These are phyloP conservation scores for Larimichthys crocea DNA, from an alignment of 2,113 vertebrate species.

Conservation along the genomic window DNA sequence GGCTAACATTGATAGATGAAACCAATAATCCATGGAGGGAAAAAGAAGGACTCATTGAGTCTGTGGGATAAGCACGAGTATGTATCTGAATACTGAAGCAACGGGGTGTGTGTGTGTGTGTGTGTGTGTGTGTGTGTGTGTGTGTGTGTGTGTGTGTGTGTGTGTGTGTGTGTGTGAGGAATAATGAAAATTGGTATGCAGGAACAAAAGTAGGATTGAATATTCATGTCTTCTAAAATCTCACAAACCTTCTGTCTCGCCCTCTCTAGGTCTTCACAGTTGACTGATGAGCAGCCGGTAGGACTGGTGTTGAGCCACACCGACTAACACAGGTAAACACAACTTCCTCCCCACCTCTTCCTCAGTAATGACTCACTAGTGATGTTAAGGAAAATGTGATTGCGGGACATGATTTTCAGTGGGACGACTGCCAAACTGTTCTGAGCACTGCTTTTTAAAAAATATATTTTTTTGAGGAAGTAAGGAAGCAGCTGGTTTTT, in stretches of 20 bases:
- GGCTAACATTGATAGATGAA: slow-evolving; percentile 40
- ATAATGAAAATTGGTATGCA: slow-evolving; percentile 42
- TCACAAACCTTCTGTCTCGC: background rate
- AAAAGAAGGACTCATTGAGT: background rate
- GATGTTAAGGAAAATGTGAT: slow-evolving; percentile 1
- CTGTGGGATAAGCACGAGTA: background rate
- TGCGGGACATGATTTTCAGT: slow-evolving; percentile 12
- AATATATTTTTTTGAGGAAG: slow-evolving; percentile 14
- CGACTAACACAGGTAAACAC: slow-evolving; percentile 73
- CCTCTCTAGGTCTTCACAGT: slow-evolving; percentile 50
- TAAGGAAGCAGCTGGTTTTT: slow-evolving; percentile 1
- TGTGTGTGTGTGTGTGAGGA: slow-evolving; percentile 27
- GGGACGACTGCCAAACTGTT: slow-evolving; percentile 7
- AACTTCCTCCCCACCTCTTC: background rate
- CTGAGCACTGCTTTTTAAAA: background rate
- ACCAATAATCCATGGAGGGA: slow-evolving; percentile 21
- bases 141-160: slow-evolving; percentile 18
- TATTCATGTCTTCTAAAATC: slow-evolving; percentile 12
- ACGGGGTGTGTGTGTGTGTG: background rate
- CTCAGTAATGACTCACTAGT: background rate
- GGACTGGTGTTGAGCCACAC: slow-evolving; percentile 47
- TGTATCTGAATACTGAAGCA: background rate
- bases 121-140: slow-evolving; percentile 20
- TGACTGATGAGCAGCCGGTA: slow-evolving; percentile 68
- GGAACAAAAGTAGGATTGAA: slow-evolving; percentile 38